Conservation (phyloP, 1,140 invertebrate species). For the Rhynchophorus ferrugineus region DNA sequence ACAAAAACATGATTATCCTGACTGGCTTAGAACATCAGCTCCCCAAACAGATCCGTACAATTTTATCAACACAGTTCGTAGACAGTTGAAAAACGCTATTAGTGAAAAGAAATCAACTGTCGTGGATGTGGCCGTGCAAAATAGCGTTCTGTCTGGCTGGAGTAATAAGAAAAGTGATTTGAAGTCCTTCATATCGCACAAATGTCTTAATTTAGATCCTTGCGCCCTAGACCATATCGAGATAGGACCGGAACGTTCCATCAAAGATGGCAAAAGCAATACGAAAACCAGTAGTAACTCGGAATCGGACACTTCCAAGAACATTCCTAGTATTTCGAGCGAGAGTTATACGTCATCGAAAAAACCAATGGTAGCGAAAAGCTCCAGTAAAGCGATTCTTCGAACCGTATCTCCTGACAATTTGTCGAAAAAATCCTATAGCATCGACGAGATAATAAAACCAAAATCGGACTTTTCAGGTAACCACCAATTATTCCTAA, state of each 20-base stretch:
- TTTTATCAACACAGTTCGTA: conserved; percentile 38
- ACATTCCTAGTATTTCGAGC: conserved; percentile 38
- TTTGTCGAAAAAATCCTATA: neutral
- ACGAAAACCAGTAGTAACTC: conserved; percentile 12
- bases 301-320: conserved; percentile 38
- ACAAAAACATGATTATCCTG: conserved; percentile 8
- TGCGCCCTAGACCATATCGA: conserved; percentile 27
- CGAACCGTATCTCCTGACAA: neutral
- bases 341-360: conserved; percentile 29
- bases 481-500: neutral
- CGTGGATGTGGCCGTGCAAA: conserved; percentile 33
- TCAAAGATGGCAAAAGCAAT: conserved; percentile 9
- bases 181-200: conserved; percentile 28
- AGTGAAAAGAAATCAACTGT: conserved; percentile 13
- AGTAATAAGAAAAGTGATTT: conserved; percentile 15
- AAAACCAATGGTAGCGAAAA: conserved; percentile 15
- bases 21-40: conserved; percentile 27
- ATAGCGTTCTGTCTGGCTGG: conserved; percentile 4
- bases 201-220: conserved; percentile 29
- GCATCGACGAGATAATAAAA: neutral
- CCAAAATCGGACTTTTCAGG: neutral
- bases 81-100: conserved; percentile 31
- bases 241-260: conserved; percentile 7
- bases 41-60: conserved; percentile 34
- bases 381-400: neutral